Base-by-base conservation (phyloP, 2,797 vertebrate species). In the Enteromius unitaeniatus region DNA sequence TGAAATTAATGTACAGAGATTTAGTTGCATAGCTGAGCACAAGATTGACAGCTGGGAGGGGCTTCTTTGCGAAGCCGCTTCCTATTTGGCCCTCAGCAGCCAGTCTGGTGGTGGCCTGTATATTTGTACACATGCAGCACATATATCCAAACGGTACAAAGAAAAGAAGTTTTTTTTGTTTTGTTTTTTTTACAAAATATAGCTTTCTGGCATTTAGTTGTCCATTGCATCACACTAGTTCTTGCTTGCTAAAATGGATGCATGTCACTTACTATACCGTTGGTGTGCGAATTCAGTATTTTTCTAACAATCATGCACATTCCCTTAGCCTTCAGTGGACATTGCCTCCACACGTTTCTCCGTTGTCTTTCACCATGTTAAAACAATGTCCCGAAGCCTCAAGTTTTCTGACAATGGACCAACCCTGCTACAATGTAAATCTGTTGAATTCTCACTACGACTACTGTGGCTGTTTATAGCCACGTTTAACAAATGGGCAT, bases 281-380 rank as follows among this genome's bases (percentile, higher is more conserved):
- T 23, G 17, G 77, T 79, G 60, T 79, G 86, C 87, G 89, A 69
- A 85, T 92, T 96, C 69, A 60, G 67, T 81, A 86, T 91, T 88
- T 89, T 64, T 88, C 91, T 95, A 96, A 96, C 96, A 94, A 95
- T 95, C 95, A 94, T 93, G 14, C 28, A 23, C 21, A 34, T 74
- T 74, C 69, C 6, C 65, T 96, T 96, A 97, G 96, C 96, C 95
- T 97, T 95, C 96, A 96, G 94, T 93, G 96, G 95, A 60, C 58
- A 67, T 78, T 89, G 28, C 40, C 31, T 69, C 68, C 83, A 86
- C 85, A 86, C 58, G 42, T 49, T 72, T 42, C 21, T 64, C 37
- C 58, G 45, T 11, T 81, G 23, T 11, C 23, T 65, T 69, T 26
- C 51, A 37, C 5, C 19, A 23, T 14, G 9, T 81, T 21, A 65